Evolutionary conservation across 1,140 invertebrate species (phyloP).

Genomic region (Mamestra configurata): DNA sequence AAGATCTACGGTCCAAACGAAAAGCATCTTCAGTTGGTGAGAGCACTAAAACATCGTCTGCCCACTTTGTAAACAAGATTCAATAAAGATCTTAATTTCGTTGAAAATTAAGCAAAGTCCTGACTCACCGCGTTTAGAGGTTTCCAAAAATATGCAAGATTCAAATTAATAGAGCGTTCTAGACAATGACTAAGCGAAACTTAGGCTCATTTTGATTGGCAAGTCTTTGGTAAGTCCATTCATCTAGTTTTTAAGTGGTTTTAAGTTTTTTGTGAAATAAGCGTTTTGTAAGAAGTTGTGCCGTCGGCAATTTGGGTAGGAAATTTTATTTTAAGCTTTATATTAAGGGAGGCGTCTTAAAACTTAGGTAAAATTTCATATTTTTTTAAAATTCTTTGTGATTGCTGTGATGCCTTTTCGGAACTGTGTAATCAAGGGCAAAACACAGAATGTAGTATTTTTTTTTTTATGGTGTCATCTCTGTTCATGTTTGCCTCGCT

Average conservation of each 20-base stretch:
- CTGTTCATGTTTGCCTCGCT: neutral
- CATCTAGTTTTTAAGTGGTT: conserved; percentile 2
- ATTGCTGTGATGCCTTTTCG: no score
- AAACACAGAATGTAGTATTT: no score
- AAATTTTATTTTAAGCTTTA: neutral
- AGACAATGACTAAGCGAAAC: neutral
- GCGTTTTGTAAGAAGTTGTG: neutral
- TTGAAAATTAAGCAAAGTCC: conserved; percentile 11
- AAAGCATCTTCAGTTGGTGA: neutral
- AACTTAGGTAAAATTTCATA: no score
- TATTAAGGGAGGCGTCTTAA: no score
- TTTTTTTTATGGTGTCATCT: no score
- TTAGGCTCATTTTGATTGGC: neutral
- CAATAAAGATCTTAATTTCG: conserved; percentile 20
- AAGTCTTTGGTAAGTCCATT: neutral
- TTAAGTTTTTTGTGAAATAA: neutral
- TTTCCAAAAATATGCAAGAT: conserved; percentile 32
- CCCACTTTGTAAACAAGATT: conserved; percentile 35
- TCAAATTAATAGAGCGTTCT: conserved; percentile 13
- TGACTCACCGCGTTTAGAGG: neutral
- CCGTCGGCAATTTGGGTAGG: neutral
- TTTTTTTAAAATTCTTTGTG: no score
- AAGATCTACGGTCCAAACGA: neutral
- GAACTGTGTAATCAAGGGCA: no score
- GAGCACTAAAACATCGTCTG: conserved; percentile 16